Percentiles rank a stretch among this genome's conserved stretches.
These are phyloP conservation scores for Notamacropus eugenii DNA, from an alignment of 2,797 vertebrate genomes.

Conservation along the genomic window DNA sequence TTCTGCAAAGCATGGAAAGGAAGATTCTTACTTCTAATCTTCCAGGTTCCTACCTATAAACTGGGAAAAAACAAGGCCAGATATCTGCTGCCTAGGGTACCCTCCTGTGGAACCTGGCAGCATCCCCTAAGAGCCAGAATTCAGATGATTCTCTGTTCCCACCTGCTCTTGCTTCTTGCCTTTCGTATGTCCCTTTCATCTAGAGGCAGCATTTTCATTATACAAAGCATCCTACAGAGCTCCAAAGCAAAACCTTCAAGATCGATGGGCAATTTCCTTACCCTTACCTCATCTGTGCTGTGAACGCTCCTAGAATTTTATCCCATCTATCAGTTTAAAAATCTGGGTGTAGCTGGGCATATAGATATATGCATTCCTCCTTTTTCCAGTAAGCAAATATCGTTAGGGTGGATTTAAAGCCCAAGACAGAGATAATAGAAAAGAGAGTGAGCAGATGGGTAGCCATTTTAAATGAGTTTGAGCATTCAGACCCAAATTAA, in stretches of 20 bases:
- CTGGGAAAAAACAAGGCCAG: neutral
- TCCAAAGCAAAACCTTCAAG: neutral
- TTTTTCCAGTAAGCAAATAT: neutral
- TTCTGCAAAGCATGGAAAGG: neutral
- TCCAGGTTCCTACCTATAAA: neutral
- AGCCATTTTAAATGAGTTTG: conserved; percentile 38
- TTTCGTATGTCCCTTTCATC: neutral
- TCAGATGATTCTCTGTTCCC: neutral
- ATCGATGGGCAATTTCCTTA: neutral
- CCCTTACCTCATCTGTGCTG: neutral
- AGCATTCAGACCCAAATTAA: conserved; percentile 22
- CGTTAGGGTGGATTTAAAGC: conserved; percentile 9
- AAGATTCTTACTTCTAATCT: neutral
- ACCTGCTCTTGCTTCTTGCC: neutral
- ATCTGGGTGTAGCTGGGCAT: neutral
- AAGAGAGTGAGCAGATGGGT: conserved; percentile 29
- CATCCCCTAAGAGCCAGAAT: neutral
- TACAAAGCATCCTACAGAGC: neutral
- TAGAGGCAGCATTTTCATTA: neutral
- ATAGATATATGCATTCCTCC: neutral
- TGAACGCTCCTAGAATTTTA: neutral
- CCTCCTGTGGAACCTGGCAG: neutral
- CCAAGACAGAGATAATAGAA: neutral
- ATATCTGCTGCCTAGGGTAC: neutral
- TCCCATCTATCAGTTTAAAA: neutral